Percentiles rank a stretch among this genome's conserved stretches.
Conservation (phyloP, 2,113 vertebrate genomes). For the Bucco capensis region DNA sequence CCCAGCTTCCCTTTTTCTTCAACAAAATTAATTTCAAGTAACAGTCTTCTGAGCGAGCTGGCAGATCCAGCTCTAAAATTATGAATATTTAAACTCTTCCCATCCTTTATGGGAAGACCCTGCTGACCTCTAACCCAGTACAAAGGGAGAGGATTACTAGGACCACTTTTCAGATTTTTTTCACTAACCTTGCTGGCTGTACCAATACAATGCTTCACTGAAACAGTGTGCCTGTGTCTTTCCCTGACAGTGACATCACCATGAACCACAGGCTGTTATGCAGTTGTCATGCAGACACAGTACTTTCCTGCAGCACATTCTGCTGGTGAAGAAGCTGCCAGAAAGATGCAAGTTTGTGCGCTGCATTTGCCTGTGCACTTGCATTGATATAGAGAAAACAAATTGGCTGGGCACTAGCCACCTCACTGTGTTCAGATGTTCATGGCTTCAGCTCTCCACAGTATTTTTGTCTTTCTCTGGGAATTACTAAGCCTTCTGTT, state of each 20-base stretch:
- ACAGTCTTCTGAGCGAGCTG: rapidly evolving
- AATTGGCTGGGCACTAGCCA: neutral
- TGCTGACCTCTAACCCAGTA: neutral
- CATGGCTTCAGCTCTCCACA: neutral
- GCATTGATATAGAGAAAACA: neutral
- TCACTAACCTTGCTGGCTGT: neutral
- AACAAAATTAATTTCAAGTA: neutral
- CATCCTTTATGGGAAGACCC: neutral
- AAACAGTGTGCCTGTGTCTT: neutral
- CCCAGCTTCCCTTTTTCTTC: neutral
- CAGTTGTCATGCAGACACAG: neutral
- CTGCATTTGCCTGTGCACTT: neutral
- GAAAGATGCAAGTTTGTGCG: neutral
- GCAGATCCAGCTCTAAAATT: neutral
- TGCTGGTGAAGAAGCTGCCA: neutral
- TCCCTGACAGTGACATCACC: neutral
- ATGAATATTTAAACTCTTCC: neutral
- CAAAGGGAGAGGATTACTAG: neutral
- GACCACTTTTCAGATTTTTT: neutral
- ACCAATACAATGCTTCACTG: neutral
- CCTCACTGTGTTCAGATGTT: too few species aligned
- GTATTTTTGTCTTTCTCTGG: neutral
- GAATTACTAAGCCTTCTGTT: neutral
- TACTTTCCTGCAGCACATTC: neutral
- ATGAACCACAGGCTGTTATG: neutral